Base-by-base conservation (phyloP, 2,113 vertebrate species). In the Psittacula cyanocephala region DNA sequence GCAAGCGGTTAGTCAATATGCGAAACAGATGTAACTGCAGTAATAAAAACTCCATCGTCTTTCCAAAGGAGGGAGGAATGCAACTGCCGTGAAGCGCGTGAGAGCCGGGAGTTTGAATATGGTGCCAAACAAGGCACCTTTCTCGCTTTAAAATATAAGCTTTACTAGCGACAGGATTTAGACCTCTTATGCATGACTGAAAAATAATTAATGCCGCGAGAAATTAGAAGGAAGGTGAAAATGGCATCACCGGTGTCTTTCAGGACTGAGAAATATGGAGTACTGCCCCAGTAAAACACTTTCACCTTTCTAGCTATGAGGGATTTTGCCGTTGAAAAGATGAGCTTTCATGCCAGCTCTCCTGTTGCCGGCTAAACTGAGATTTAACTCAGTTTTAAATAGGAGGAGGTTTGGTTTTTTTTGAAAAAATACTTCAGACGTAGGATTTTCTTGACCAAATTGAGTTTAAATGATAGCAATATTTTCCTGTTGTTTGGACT, bases 341-440 rank as follows among this genome's bases (percentile, higher is more conserved):
- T 31, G 68, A 57, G n/a, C 37, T 77, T 88, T 65, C 12, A 0
- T 49, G n/a, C 31, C 46, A 16, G 27, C n/a, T 71, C 57, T 71
- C 1, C 1, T 28, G 9, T 44, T 75, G 44, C 28, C 20, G 39
- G 31, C 20, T 57, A 13, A 33, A 19, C 41, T 44, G 68, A 65
- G 68, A 17, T n/a, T 43, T 80, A 35, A 19, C 31, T 47, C 18
- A 2, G 16, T 33, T 81, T 46, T 68, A 43, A 43, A 8, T 11
- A 16, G 29, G 33, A 50, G 14, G 27, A 46, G 27, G 10, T 6
- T 62, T 77, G 57, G 9, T 47, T 27, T 0, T 20, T 7, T n/a
- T 55, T 79, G 9, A 23, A 28, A 47, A 83, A 52, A 2, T 1
- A 7, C 15, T 65, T 47, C 2, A 24, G 8, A 5, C 1, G 0